These are phyloP conservation scores for Trogon surrucura DNA, from an alignment of 2,113 vertebrate species.

Conservation along the genomic window DNA sequence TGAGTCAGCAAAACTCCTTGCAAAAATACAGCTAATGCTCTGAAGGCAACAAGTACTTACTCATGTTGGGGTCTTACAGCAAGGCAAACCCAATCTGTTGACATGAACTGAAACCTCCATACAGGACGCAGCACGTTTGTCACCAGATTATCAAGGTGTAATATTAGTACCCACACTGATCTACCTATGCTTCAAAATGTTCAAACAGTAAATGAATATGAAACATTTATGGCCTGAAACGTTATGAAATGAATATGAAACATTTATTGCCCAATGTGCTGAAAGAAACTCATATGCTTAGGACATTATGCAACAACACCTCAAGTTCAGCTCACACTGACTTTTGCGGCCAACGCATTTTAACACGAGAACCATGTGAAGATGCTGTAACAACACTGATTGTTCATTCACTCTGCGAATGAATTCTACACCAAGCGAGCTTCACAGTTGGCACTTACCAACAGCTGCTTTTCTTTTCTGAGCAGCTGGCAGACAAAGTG, in stretches of 20 bases:
- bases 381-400: not conserved
- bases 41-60: accelerated
- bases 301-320: not conserved
- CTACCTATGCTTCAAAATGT: accelerated
- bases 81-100: too few relatives aligned
- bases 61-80: not conserved
- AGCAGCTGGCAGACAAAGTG: not conserved
- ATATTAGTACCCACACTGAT: accelerated
- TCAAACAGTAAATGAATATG: not conserved
- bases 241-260: not conserved
- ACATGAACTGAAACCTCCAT: not conserved
- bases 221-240: not conserved
- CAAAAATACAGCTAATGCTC: accelerated
- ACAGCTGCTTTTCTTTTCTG: not conserved
- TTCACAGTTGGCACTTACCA: not conserved
- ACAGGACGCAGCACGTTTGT: too few relatives aligned
- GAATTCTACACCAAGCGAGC: not conserved
- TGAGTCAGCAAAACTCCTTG: not conserved
- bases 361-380: not conserved
- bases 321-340: not conserved
- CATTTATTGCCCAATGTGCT: not conserved
- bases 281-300: not conserved
- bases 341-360: not conserved
- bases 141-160: not conserved
- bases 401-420: not conserved